Percentiles rank a stretch among this genome's conserved stretches.
Evolutionary conservation across 2,797 vertebrate species (phyloP).

Genomic region (Oryzias sinensis): DNA sequence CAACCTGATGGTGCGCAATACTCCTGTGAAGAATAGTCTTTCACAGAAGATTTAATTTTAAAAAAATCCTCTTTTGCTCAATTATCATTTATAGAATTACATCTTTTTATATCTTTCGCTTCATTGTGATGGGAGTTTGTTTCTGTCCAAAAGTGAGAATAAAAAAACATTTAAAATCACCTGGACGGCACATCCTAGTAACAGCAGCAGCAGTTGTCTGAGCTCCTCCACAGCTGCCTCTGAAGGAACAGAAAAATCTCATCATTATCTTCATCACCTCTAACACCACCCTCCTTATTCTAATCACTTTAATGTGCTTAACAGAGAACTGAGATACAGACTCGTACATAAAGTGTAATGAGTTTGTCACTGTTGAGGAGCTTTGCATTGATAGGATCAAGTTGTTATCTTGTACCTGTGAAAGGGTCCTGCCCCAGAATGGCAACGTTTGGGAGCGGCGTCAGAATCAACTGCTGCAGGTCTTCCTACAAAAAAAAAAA

Average conservation of each 20-base stretch:
- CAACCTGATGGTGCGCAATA: no score
- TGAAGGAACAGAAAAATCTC: slow-evolving; percentile 67
- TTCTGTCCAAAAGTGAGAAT: no score
- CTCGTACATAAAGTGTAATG: slow-evolving; percentile 53
- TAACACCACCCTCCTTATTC: slow-evolving; percentile 33
- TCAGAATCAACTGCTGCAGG: slow-evolving; percentile 87
- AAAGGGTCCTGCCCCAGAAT: slow-evolving; percentile 85
- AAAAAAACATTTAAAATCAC: slow-evolving; percentile 56
- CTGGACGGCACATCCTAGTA: slow-evolving; percentile 91
- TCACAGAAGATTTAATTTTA: no score
- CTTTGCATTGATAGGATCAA: slow-evolving; percentile 45
- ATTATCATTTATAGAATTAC: no score
- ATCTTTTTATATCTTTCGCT: no score
- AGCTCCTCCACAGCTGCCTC: slow-evolving; percentile 85
- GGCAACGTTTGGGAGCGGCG: slow-evolving; percentile 84
- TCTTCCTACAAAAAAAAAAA: slow-evolving; percentile 77
- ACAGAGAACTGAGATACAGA: slow-evolving; percentile 55
- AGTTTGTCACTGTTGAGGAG: slow-evolving; percentile 49
- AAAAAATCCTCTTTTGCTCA: no score
- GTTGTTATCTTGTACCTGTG: slow-evolving; percentile 81
- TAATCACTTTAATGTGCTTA: slow-evolving; percentile 62
- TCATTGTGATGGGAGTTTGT: no score
- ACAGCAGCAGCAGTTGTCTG: slow-evolving; percentile 80
- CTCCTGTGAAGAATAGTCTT: no score
- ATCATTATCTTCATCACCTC: slow-evolving; percentile 45